Conservation (phyloP, 1,140 invertebrate genomes). For the Galleria mellonella region DNA sequence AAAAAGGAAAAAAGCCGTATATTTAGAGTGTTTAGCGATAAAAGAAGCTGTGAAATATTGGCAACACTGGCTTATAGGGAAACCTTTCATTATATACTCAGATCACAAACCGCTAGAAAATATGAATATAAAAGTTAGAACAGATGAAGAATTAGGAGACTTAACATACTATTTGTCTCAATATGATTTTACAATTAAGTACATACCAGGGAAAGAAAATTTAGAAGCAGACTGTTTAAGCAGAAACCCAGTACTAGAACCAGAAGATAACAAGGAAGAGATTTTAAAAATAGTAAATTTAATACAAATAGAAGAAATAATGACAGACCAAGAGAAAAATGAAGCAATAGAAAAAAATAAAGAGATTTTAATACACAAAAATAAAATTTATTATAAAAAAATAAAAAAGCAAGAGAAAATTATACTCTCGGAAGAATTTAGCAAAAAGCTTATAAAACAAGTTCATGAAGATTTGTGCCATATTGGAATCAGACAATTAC, state of each 20-base stretch:
- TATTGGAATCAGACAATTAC: too few relatives aligned
- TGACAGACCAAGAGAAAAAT: too few relatives aligned
- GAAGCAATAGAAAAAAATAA: too few relatives aligned
- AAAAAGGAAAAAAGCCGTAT: conserved; percentile 16
- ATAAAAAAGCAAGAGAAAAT: background rate
- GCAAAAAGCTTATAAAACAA: conserved; percentile 3
- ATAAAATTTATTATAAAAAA: conserved; percentile 31
- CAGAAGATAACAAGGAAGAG: conserved; percentile 26
- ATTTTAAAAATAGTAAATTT: too few relatives aligned
- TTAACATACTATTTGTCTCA: conserved; percentile 17
- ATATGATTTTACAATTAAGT: conserved; percentile 18
- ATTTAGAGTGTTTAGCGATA: conserved; percentile 22
- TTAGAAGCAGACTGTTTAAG: conserved; percentile 43
- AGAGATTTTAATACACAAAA: too few relatives aligned
- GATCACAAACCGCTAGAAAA: conserved; percentile 55
- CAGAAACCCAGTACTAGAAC: conserved; percentile 42
- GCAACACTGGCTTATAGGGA: conserved; percentile 50
- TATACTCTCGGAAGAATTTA: background rate
- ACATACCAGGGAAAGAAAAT: conserved; percentile 27
- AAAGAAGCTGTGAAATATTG: conserved; percentile 56
- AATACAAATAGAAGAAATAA: too few relatives aligned
- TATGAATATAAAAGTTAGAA: conserved; percentile 32
- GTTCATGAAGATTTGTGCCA: conserved; percentile 19
- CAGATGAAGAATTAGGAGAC: too few relatives aligned
- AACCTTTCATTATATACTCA: conserved; percentile 39